phyloP scores from a whole-genome alignment of 2,797 vertebrate species.

The Telmatherina bonti region DNA sequence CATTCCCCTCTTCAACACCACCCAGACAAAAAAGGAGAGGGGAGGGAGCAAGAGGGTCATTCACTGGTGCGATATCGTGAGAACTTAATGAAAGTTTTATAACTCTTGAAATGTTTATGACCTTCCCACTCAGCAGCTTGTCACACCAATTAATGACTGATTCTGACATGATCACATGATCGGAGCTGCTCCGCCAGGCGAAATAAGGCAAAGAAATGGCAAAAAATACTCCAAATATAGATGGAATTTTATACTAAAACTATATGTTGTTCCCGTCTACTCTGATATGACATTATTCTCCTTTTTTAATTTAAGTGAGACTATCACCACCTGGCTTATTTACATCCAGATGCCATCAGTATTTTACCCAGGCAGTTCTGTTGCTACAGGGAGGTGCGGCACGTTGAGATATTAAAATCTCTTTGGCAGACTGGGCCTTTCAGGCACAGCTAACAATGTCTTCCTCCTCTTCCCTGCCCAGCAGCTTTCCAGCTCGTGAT shows the following conservation, averaged over 20 bases:
- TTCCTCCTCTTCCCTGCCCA: conserved; percentile 52
- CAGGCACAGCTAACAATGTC: conserved; percentile 52
- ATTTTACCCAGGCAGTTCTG: conserved; percentile 29
- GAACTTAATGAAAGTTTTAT: conserved; percentile 92
- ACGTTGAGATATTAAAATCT: conserved; percentile 48
- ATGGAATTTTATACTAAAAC: background rate
- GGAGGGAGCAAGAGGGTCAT: conserved; percentile 80
- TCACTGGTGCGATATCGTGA: conserved; percentile 87
- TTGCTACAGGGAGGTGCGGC: conserved; percentile 21
- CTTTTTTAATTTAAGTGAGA: conserved; percentile 1
- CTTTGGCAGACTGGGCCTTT: conserved; percentile 45
- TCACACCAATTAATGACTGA: conserved; percentile 81
- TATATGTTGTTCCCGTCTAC: background rate
- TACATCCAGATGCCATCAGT: conserved; percentile 37
- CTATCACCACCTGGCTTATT: conserved; percentile 12
- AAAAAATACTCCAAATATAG: background rate
- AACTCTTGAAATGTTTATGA: conserved; percentile 92
- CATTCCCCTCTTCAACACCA: conserved; percentile 74
- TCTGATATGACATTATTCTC: background rate
- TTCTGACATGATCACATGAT: conserved; percentile 64
- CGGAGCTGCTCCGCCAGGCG: conserved; percentile 44
- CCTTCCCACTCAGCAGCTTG: conserved; percentile 86
- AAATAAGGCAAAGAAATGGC: background rate
- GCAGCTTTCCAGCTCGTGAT: conserved; percentile 51
- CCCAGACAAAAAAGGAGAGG: conserved; percentile 71